Evolutionary conservation across 2,888 invertebrate species (phyloP).

Genomic region (Schrankia costaestrigalis): DNA sequence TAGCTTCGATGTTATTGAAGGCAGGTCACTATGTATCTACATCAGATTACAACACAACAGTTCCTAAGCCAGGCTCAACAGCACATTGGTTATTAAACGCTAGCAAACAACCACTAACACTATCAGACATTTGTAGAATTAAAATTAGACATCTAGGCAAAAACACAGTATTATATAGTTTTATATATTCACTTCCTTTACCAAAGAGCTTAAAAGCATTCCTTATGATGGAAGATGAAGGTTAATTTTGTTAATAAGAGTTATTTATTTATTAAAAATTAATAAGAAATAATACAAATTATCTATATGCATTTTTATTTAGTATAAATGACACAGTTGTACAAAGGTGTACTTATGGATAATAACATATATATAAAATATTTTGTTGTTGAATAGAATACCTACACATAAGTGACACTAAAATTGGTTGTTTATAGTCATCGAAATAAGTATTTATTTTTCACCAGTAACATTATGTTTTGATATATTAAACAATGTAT

Average conservation of each 20-base stretch:
- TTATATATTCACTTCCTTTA: constrained; percentile 69
- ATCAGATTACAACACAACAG: constrained; percentile 8
- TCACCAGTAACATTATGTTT: no score
- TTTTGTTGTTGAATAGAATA: constrained; percentile 31
- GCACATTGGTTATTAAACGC: constrained; percentile 61
- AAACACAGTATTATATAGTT: constrained; percentile 56
- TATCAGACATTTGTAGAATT: constrained; percentile 81
- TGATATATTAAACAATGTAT: no score
- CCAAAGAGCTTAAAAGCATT: constrained; percentile 79
- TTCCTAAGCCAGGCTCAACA: constrained; percentile 44
- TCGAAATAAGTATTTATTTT: no score
- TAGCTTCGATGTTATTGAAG: constrained; percentile 62
- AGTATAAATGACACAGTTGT: constrained; percentile 38
- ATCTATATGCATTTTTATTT: constrained; percentile 28
- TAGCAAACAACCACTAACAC: constrained; percentile 70
- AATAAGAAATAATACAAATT: constrained; percentile 11
- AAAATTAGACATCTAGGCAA: constrained; percentile 61
- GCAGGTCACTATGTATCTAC: constrained; percentile 55
- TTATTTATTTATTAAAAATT: constrained; percentile 3
- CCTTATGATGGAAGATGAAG: constrained; percentile 79
- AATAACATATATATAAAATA: constrained; percentile 41
- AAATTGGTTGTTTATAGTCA: constrained; percentile 11
- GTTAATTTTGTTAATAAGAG: constrained; percentile 13
- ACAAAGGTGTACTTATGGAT: constrained; percentile 55
- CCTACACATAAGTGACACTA: constrained; percentile 21